Base-by-base conservation (phyloP, 64 coral and sea anemone species). In the Porites australiensis region DNA sequence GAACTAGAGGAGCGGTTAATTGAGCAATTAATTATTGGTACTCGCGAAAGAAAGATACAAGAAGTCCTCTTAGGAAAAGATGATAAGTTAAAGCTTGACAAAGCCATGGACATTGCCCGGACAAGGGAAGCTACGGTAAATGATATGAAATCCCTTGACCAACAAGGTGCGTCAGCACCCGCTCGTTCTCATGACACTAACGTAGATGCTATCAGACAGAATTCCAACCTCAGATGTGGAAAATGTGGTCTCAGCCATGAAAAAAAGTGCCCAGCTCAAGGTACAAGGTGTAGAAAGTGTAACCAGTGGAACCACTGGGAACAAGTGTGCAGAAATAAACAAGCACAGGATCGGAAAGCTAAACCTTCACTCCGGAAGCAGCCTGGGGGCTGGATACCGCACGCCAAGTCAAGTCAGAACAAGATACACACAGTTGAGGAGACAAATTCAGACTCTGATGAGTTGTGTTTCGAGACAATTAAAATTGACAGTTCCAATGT, bases 11-110 rank as follows among this genome's bases (percentile, higher is more conserved):
- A 94, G 50, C 67, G 79, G 15, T 61, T 94, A 15, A 94, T 94
- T 16, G 93, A 94, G 52, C 68, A n/a, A n/a, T n/a, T n/a, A 94
- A 50, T 19, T 94, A 2, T 94, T 52, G 87, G 93, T 47, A 85
- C 87, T 44, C 83, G 64, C 16, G 79, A 94, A 27, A 50, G 77
- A 48, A 94, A 94, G 79, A 62, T 72, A 27, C 87, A 90, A 85
- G 93, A 94, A 43, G 14, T 58, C 75, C 3, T 94, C 6, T 11
- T 94, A 51, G 78, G 44, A 73, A 89, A 94, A 58, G 72, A 60
- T 10, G 85, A 89, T 18, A 67, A 58, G 27, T 14, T 89, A n/a
- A 84, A 51, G 13, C 53, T 85, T 44, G 79, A 89, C 43, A 59
- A 94, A 23, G 93, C 93, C 14, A 90, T 90, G 37, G 87, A 94